A percentile compares a stretch with the other conserved stretches of the same genome.
phyloP scores from a whole-genome alignment of 2,888 invertebrate species.

The Cheilosia variabilis region DNA sequence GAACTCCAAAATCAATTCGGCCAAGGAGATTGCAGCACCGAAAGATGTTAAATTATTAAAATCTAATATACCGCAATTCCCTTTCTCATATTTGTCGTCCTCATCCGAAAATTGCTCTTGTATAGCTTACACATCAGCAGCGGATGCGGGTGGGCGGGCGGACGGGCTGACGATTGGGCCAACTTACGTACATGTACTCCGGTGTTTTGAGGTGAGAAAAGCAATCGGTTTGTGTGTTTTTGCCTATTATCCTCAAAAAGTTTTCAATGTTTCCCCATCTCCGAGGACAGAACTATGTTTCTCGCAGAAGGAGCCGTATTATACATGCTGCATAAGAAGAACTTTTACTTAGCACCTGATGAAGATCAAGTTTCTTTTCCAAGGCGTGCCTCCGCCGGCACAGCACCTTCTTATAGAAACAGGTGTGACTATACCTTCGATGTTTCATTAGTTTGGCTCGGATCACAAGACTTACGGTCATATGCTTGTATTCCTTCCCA shows the following conservation, averaged over 20 bases:
- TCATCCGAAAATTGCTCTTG: slow-evolving; percentile 54
- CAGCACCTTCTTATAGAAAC: slow-evolving; percentile 48
- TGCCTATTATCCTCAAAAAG: slow-evolving; percentile 72
- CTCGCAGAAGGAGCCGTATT: slow-evolving; percentile 10
- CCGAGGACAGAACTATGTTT: slow-evolving; percentile 34
- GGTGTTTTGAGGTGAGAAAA: slow-evolving; percentile 73
- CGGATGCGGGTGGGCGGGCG: slow-evolving; percentile 15
- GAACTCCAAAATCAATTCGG: slow-evolving; percentile 62
- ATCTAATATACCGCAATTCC: slow-evolving; percentile 69
- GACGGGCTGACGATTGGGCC: background rate
- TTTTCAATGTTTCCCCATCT: slow-evolving; percentile 54
- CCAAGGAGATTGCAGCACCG: slow-evolving; percentile 46
- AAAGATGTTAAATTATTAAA: slow-evolving; percentile 69
- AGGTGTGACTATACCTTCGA: slow-evolving; percentile 68
- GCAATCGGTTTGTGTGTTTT: slow-evolving; percentile 74
- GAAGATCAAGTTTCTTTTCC: slow-evolving; percentile 74
- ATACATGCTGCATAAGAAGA: slow-evolving; percentile 64
- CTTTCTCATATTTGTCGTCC: slow-evolving; percentile 49
- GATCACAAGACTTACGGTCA: slow-evolving; percentile 65
- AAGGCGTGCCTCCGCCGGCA: slow-evolving; percentile 51
- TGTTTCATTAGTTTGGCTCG: slow-evolving; percentile 71
- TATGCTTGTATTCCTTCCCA: slow-evolving; percentile 3
- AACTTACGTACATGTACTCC: slow-evolving; percentile 38
- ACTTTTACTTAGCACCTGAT: slow-evolving; percentile 75
- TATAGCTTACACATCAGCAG: slow-evolving; percentile 34